Evolutionary conservation across 2,888 invertebrate genomes (phyloP).

Genomic region (Pecten maximus): DNA sequence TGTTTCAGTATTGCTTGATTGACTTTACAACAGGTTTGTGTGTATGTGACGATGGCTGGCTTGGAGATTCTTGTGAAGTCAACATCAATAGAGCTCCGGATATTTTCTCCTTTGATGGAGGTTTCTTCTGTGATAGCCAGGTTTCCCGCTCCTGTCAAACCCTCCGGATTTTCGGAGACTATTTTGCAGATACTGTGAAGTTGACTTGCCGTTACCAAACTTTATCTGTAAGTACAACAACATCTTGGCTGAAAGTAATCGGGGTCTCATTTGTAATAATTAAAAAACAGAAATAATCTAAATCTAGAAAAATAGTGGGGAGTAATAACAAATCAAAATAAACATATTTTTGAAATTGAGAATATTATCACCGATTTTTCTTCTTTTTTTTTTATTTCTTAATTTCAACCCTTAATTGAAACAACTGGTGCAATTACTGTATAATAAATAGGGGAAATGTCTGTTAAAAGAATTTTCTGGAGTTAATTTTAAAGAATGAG

Average conservation of each 20-base stretch:
- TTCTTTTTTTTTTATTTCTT: too few species aligned
- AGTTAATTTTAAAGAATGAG: too few species aligned
- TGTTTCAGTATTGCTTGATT: neutral
- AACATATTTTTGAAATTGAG: too few species aligned
- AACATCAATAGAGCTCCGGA: slow-evolving; percentile 58
- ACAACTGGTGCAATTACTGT: too few species aligned
- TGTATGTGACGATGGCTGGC: slow-evolving; percentile 61
- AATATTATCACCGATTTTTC: neutral
- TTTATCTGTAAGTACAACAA: slow-evolving; percentile 46
- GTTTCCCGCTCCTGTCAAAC: slow-evolving; percentile 27
- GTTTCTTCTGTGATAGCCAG: slow-evolving; percentile 43
- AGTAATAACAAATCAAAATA: too few species aligned
- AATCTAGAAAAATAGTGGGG: too few species aligned
- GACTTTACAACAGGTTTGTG: slow-evolving; percentile 65
- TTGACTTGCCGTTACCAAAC: slow-evolving; percentile 47
- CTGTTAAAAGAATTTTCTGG: too few species aligned
- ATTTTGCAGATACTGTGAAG: slow-evolving; percentile 50
- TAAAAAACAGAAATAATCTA: too few species aligned
- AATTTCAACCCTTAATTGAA: too few species aligned
- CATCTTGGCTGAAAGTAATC: too few species aligned
- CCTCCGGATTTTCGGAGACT: slow-evolving; percentile 42
- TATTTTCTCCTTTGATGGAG: slow-evolving; percentile 39
- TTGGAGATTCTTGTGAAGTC: slow-evolving; percentile 69
- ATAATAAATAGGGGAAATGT: too few species aligned
- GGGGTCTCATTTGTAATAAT: too few species aligned